phyloP scores from a whole-genome alignment of 2,797 vertebrate species.

The Cyprinella venusta region DNA sequence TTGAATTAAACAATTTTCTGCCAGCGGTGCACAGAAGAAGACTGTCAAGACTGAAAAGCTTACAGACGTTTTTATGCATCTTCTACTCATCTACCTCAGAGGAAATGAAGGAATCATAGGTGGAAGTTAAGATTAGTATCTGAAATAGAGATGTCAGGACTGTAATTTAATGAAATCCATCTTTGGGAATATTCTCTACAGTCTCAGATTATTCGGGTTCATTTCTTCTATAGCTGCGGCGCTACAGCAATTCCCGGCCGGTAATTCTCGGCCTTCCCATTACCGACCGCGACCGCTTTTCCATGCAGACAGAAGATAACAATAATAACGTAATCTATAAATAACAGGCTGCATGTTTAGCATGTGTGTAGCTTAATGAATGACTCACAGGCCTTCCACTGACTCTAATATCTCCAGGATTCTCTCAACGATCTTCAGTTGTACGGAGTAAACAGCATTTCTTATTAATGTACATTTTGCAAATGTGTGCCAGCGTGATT shows the following conservation, averaged over 20 bases:
- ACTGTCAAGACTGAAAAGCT: conserved; percentile 29
- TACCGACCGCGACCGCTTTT: conserved; percentile 13
- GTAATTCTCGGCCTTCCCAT: conserved; percentile 39
- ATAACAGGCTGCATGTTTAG: conserved; percentile 37
- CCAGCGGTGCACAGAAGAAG: background rate
- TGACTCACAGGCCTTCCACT: background rate
- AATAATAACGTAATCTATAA: conserved; percentile 55
- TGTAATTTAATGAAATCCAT: conserved; percentile 44
- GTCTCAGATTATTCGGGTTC: conserved; percentile 25
- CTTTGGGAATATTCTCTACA: conserved; percentile 34
- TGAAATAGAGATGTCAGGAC: conserved; percentile 50
- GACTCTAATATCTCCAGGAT: conserved; percentile 30
- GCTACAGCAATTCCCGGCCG: conserved; percentile 7
- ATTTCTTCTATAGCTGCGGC: background rate
- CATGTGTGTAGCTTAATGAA: conserved; percentile 32
- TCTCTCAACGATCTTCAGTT: conserved; percentile 1
- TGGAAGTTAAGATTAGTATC: conserved; percentile 44
- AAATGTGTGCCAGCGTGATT: conserved; percentile 4
- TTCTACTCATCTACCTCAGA: conserved; percentile 27
- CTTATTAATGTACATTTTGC: conserved; percentile 17
- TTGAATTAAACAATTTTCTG: conserved; percentile 32
- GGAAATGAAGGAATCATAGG: conserved; percentile 44
- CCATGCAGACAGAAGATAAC: conserved; percentile 39
- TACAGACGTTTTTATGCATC: conserved; percentile 25
- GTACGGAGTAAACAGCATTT: conserved; percentile 42